Evolutionary conservation across 1,140 invertebrate genomes (phyloP).

Genomic region (Pristionchus pacificus): DNA sequence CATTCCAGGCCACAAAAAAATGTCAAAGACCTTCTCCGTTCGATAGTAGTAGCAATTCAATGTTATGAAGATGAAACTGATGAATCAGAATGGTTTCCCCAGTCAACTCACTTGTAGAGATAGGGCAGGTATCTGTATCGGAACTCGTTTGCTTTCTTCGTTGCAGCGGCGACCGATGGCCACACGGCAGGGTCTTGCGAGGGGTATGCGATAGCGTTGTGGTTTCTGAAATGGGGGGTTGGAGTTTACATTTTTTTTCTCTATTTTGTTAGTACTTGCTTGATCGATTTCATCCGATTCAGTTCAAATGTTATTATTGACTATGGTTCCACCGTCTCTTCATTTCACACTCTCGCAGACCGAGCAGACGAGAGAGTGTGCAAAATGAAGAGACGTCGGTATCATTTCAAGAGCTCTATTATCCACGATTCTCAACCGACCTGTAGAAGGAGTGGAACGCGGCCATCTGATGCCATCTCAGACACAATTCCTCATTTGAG

Average conservation of each 20-base stretch:
- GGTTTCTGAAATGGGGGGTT: slow-evolving; percentile 47
- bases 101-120: slow-evolving; percentile 42
- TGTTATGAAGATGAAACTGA: no score
- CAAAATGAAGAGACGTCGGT: no score
- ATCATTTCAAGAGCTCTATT: background rate
- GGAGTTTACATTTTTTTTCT: background rate
- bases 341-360: background rate
- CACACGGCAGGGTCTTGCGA: slow-evolving; percentile 50
- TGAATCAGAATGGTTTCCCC: background rate
- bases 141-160: slow-evolving; percentile 48
- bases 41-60: no score
- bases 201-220: slow-evolving; percentile 35
- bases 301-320: background rate
- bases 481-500: slow-evolving; percentile 57
- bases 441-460: slow-evolving; percentile 64
- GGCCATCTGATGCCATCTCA: slow-evolving; percentile 52
- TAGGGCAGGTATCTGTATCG: slow-evolving; percentile 55
- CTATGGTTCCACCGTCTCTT: background rate
- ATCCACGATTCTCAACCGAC: background rate
- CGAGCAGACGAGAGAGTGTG: no score
- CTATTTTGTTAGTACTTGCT: background rate
- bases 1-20: background rate
- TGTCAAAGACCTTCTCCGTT: no score
- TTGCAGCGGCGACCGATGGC: slow-evolving; percentile 50
- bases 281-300: background rate